Conservation (phyloP, 2,113 vertebrate genomes). For the Epinephelus fuscoguttatus region DNA sequence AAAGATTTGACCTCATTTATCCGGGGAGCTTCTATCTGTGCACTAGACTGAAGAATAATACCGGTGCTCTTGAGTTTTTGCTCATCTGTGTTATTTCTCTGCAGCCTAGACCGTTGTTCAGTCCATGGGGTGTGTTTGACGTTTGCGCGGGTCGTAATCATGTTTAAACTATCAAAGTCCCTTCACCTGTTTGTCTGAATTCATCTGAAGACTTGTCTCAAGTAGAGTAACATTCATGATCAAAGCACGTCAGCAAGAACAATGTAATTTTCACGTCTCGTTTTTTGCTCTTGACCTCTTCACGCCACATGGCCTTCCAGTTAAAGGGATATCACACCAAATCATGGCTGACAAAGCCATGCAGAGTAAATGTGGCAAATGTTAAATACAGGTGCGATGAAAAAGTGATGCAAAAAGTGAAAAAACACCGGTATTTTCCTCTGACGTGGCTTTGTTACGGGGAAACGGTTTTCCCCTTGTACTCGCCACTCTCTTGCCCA, state of each 20-base stretch:
- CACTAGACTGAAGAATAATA: constrained; percentile 63
- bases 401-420: constrained; percentile 54
- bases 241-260: constrained; percentile 10
- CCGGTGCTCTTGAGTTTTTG: constrained; percentile 66
- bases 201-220: neutral
- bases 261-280: neutral
- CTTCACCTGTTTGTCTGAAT: neutral
- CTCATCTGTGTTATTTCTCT: constrained; percentile 45
- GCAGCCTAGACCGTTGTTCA: constrained; percentile 27
- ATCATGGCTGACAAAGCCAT: constrained; percentile 37
- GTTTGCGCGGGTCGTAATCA: neutral
- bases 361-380: constrained; percentile 30
- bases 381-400: constrained; percentile 31
- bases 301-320: constrained; percentile 25
- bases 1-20: constrained; percentile 50
- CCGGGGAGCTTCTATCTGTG: constrained; percentile 43
- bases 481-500: constrained; percentile 50
- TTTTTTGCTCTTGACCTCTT: constrained; percentile 3
- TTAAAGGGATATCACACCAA: constrained; percentile 47
- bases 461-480: constrained; percentile 61
- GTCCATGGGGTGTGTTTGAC: neutral
- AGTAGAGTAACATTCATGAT: constrained; percentile 18
- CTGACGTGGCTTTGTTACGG: constrained; percentile 58
- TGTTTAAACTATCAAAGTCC: neutral
- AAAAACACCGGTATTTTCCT: constrained; percentile 74